Percentiles rank a stretch among this genome's conserved stretches.
These are phyloP conservation scores for Phragmatobia fuliginosa DNA, from an alignment of 2,888 invertebrate genomes.

Conservation along the genomic window DNA sequence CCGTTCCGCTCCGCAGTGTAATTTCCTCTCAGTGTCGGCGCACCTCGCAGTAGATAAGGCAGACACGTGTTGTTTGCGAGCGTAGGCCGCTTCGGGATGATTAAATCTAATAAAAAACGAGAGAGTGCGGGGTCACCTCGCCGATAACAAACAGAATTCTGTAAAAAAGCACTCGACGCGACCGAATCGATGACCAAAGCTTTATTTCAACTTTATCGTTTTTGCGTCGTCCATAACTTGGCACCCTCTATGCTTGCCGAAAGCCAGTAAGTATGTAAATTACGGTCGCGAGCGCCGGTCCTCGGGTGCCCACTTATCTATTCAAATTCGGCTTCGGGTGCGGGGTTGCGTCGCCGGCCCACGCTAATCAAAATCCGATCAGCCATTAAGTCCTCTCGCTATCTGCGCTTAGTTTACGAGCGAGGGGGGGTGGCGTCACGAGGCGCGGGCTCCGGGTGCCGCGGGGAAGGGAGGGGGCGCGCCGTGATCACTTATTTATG, in stretches of 20 bases:
- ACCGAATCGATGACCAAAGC: slow-evolving; percentile 82
- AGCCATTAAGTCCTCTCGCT: slow-evolving; percentile 86
- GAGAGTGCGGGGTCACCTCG: slow-evolving; percentile 37
- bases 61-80: slow-evolving; percentile 42
- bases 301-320: slow-evolving; percentile 86
- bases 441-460: slow-evolving; percentile 55
- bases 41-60: slow-evolving; percentile 44
- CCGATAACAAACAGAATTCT: slow-evolving; percentile 79
- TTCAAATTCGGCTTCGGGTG: slow-evolving; percentile 84
- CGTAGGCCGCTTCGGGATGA: slow-evolving; percentile 56
- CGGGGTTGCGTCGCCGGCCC: slow-evolving; percentile 83
- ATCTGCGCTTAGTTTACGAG: slow-evolving; percentile 86
- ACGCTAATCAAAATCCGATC: slow-evolving; percentile 87
- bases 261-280: slow-evolving; percentile 87
- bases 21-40: slow-evolving; percentile 39
- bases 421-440: slow-evolving; percentile 72
- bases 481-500: slow-evolving; percentile 84
- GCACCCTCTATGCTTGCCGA: slow-evolving; percentile 81
- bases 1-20: slow-evolving; percentile 26
- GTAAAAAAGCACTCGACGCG: slow-evolving; percentile 77
- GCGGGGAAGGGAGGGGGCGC: slow-evolving; percentile 54
- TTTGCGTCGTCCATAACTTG: slow-evolving; percentile 83
- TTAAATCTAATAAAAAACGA: slow-evolving; percentile 70
- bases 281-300: slow-evolving; percentile 84
- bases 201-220: slow-evolving; percentile 86